These are phyloP conservation scores for Cairina moschata DNA, from an alignment of 2,113 vertebrate species.

Conservation along the genomic window DNA sequence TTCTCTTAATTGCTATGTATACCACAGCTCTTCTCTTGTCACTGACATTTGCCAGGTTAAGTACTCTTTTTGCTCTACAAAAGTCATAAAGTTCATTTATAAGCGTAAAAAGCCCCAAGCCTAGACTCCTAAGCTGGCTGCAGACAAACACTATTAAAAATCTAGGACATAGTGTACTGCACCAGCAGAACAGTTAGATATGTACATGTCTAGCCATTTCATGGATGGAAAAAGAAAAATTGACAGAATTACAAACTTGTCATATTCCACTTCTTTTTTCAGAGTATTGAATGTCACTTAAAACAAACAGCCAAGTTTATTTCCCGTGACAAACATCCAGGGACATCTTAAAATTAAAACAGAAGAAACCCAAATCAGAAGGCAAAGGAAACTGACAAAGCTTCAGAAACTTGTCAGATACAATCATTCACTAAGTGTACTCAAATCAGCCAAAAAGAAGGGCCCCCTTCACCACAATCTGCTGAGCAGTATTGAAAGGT, in stretches of 20 bases:
- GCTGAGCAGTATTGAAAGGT: neutral
- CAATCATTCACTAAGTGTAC: neutral
- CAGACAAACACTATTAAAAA: conserved; percentile 1
- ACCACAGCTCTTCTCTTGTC: neutral
- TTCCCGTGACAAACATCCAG: conserved; percentile 48
- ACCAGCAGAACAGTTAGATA: neutral
- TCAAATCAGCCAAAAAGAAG: neutral
- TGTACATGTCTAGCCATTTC: neutral
- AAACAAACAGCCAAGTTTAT: conserved; percentile 31
- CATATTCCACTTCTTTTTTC: conserved; percentile 20
- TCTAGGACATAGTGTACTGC: neutral
- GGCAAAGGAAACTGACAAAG: conserved; percentile 15
- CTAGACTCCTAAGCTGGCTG: neutral
- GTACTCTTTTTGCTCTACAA: neutral
- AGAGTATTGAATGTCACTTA: conserved; percentile 31
- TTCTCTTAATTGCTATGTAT: neutral
- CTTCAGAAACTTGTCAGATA: conserved; percentile 41
- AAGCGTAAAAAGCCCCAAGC: neutral
- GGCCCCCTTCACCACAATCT: neutral
- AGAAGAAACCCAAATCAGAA: conserved; percentile 52
- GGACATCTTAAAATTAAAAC: conserved; percentile 59
- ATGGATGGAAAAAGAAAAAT: conserved; percentile 51
- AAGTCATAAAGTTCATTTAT: neutral
- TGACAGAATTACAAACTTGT: conserved; percentile 16
- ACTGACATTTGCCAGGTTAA: conserved; percentile 14